Conservation (phyloP, 1,140 invertebrate genomes). For the Dendrolimus punctatus region DNA sequence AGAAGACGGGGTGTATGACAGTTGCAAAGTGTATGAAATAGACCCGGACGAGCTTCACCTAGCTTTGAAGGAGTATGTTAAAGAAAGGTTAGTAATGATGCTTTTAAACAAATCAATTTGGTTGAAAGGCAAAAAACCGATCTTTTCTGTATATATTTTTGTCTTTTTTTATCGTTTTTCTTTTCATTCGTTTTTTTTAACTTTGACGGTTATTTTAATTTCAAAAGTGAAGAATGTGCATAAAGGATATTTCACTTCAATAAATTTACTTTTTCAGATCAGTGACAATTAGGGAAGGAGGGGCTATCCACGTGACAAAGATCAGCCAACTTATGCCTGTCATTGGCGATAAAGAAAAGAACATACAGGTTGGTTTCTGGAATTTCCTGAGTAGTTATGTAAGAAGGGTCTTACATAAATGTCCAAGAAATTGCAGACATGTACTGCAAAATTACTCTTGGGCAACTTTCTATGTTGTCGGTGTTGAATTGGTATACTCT, state of each 20-base stretch:
- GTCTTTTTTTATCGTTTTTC: too few relatives aligned
- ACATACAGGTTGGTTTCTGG: conserved; percentile 1
- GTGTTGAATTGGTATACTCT: too few relatives aligned
- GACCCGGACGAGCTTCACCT: conserved; percentile 66
- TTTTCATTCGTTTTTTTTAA: too few relatives aligned
- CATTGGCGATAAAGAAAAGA: conserved; percentile 11
- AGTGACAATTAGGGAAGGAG: conserved; percentile 20
- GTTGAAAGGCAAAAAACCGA: too few relatives aligned
- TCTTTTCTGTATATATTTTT: too few relatives aligned
- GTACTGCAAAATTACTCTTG: too few relatives aligned
- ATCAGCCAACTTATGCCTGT: conserved; percentile 18
- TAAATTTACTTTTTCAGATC: conserved; percentile 14
- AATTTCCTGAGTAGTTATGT: too few relatives aligned
- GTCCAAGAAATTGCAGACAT: too few relatives aligned
- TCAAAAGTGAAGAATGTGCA: too few relatives aligned
- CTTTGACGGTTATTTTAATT: too few relatives aligned
- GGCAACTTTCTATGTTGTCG: too few relatives aligned
- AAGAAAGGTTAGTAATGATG: conserved; percentile 12
- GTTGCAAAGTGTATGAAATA: conserved; percentile 81
- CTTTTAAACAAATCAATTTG: neutral
- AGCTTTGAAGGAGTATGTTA: conserved; percentile 12
- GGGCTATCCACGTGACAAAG: conserved; percentile 18
- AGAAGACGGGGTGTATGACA: conserved; percentile 66
- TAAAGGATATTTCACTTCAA: neutral
- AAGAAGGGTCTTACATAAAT: too few relatives aligned